phyloP scores from a whole-genome alignment of 2,888 invertebrate genomes.

The Tiliacea aurago region DNA sequence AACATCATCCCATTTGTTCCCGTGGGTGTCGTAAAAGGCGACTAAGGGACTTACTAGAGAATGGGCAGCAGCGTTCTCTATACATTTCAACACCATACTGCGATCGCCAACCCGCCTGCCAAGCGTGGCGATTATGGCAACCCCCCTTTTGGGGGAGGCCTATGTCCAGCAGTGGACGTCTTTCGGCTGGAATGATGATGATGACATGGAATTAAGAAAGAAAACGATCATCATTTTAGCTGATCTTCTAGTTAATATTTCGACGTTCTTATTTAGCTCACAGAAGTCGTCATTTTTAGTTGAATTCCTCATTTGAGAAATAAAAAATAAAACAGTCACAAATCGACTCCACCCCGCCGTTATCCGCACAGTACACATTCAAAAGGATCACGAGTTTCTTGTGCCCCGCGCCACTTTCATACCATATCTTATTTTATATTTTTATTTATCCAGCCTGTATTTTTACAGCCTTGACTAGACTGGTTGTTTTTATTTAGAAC shows the following conservation, averaged over 20 bases:
- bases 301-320: neutral
- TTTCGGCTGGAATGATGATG: too few species aligned
- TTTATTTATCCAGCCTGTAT: slow-evolving; percentile 87
- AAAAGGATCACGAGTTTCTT: slow-evolving; percentile 89
- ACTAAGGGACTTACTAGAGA: too few species aligned
- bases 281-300: neutral
- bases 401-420: slow-evolving; percentile 89
- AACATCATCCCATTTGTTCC: too few species aligned
- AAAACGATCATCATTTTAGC: neutral
- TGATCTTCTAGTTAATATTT: neutral
- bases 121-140: too few species aligned
- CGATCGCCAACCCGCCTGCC: too few species aligned
- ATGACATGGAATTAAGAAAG: neutral
- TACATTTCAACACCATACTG: too few species aligned
- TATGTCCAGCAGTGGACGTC: too few species aligned
- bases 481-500: slow-evolving; percentile 69
- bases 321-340: slow-evolving; percentile 1
- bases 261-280: neutral
- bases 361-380: slow-evolving; percentile 83
- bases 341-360: slow-evolving; percentile 67
- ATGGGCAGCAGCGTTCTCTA: too few species aligned
- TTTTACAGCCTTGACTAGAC: slow-evolving; percentile 86
- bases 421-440: slow-evolving; percentile 90
- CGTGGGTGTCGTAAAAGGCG: too few species aligned
- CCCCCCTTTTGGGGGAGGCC: too few species aligned